Base-by-base conservation (phyloP, 2,888 invertebrate species). In the Petrolisthes cinctipes region DNA sequence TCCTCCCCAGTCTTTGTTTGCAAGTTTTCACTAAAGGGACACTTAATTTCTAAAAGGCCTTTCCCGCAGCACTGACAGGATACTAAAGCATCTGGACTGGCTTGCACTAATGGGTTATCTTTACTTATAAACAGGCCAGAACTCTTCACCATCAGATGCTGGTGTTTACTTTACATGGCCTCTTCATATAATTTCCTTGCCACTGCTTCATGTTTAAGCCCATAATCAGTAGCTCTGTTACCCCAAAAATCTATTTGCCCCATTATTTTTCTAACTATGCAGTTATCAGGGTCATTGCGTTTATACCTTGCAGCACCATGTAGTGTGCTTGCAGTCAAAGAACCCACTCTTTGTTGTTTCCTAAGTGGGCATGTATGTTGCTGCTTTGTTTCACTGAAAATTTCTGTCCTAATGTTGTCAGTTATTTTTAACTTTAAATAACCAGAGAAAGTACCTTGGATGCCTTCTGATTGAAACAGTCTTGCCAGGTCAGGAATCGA, bases 21-120 rank as follows among this genome's bases (percentile, higher is more conserved):
- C 6, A 76, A 37, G 0, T 4, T 51, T 6, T 37, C 2, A 51
- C 51, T 76, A 9, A 6, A 76, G 1, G 76, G 76, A 37, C 51
- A 76, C 37, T 76, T 76, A 9, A 76, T 76, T 76, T 76, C 76
- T 14, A 76, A 37, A 11, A 76, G 5, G 51, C 76, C 76, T 37
- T 7, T 76, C 5, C 76, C 14, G 9, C 51, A 76, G 14, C 76
- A 76, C 7, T 76, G 20, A 51, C 76, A 76, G 9, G 51, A 37
- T 5, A 76, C 51, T 11, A 76, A 4, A 11, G 37, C 76, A 76
- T 76, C 23, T 5, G 76, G 76, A 37, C 76, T 76, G 23, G 76
- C 51, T 14, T 14, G 23, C 51, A 76, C 0, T 6, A 76, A 14
- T 1, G 76, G 76, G 37, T 51, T 76, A 14, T 76, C 76, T 37